Evolutionary conservation across 2,113 vertebrate species (phyloP), one percentile per base, ranked within the genome.

Genomic region (Sorex fumeus): DNA sequence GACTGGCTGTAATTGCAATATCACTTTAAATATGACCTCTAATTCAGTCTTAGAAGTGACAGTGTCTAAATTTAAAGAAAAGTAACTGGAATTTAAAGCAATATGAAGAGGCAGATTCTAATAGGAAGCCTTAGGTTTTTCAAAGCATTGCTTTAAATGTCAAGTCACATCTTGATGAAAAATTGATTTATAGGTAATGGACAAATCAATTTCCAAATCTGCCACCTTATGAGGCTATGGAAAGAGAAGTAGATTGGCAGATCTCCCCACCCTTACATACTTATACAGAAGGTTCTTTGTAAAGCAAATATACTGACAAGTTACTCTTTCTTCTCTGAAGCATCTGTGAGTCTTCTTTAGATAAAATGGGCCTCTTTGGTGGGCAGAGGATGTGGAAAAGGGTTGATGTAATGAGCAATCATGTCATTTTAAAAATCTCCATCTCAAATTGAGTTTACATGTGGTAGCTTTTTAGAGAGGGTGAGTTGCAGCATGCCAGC

Each of bases 391-490:
- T 67, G 92, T 93, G 87, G 77, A 97, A 97, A 82, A 93, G 93
- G 66, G 95, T 95, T 93, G 72, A 36, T 96, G 92, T 91, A 92
- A 94, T 70, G 93, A 92, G 77, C 84, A 95, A 97, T 97, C 92
- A 91, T 69, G 53, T 43, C 88, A 93, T 94, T 92, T 89, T 96
- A 86, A 93, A 96, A 96, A 97, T 71, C 94, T 83, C 28, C 50
- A 85, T 71, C 84, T 93, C 94, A 91, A 96, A 97, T 93, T 93
- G 96, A 97, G 91, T 95, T 97, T 96, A 81, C 30, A 82, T 32
- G 40, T 82, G 57, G 69, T 93, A 84, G 50, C 47, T 96, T 92
- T 96, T 94, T 80, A 93, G 87, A 84, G 84, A 95, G 40, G 85
- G 32, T 71, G 32, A 43, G 57, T 93, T 91, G 76, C 87, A 96